Evolutionary conservation across 2,113 vertebrate genomes (phyloP).

Genomic region (Calonectris borealis): DNA sequence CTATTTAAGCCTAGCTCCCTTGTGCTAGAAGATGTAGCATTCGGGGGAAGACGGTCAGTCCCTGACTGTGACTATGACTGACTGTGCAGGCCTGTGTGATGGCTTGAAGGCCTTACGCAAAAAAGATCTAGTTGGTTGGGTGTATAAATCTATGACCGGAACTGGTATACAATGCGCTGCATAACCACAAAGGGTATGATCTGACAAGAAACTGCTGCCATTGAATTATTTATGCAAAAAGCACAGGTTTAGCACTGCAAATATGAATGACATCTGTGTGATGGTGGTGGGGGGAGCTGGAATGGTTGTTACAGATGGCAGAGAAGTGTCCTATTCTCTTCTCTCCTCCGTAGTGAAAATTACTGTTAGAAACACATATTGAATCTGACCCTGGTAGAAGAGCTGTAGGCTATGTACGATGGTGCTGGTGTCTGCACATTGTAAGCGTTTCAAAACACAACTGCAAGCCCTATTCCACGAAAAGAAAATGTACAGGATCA

Average conservation of each 20-base stretch:
- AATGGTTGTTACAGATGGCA: background rate
- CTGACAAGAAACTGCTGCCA: background rate
- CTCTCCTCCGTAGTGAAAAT: background rate
- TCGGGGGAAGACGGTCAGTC: background rate
- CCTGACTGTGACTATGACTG: background rate
- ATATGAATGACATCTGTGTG: background rate
- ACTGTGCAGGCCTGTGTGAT: background rate
- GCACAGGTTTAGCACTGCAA: background rate
- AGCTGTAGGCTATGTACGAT: background rate
- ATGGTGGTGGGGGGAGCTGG: background rate
- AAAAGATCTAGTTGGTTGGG: background rate
- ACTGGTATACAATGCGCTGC: background rate
- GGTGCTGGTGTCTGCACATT: background rate
- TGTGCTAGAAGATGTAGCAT: background rate
- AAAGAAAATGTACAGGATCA: background rate
- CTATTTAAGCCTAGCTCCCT: background rate
- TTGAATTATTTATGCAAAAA: background rate
- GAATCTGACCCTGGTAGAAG: background rate
- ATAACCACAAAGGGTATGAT: background rate
- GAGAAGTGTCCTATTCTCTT: background rate
- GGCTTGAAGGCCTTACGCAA: background rate
- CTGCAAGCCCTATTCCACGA: rapidly evolving
- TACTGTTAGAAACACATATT: background rate
- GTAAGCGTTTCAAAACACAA: background rate
- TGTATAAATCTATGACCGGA: background rate